Conservation (phyloP, 2,113 vertebrate genomes). For the Serinus canaria region DNA sequence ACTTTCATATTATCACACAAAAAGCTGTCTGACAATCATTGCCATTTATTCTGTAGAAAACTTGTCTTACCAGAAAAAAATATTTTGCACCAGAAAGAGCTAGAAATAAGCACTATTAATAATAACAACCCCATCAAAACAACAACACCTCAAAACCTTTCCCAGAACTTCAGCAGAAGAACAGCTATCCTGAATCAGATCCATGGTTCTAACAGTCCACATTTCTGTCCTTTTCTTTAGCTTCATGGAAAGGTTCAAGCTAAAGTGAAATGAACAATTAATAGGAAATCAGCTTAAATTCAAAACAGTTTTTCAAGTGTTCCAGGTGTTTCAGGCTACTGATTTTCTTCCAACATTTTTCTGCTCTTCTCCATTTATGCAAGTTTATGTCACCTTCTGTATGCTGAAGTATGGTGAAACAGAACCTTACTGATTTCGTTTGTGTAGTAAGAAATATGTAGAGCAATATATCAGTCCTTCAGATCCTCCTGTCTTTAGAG, state of each 20-base stretch:
- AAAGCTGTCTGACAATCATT: not conserved
- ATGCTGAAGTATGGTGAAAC: not conserved
- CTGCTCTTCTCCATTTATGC: not conserved
- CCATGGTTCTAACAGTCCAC: too few relatives aligned
- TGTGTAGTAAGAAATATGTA: not conserved
- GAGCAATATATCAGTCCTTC: not conserved
- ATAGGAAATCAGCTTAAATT: not conserved
- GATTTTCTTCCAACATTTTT: not conserved
- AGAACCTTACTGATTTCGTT: not conserved
- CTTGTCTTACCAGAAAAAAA: not conserved
- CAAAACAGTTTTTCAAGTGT: not conserved
- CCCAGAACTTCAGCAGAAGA: not conserved
- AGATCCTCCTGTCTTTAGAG: not conserved
- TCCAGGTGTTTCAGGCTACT: not conserved
- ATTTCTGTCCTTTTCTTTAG: not conserved
- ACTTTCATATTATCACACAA: not conserved
- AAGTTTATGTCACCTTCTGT: not conserved
- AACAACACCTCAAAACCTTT: fast-evolving
- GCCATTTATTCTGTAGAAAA: not conserved
- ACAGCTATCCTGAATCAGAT: not conserved
- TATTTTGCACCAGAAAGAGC: not conserved
- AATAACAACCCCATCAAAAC: not conserved
- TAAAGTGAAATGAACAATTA: not conserved
- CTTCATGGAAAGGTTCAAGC: not conserved
- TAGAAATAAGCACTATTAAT: not conserved